Evolutionary conservation across 1,140 invertebrate genomes (phyloP).

Genomic region (Meloidogyne hapla): DNA sequence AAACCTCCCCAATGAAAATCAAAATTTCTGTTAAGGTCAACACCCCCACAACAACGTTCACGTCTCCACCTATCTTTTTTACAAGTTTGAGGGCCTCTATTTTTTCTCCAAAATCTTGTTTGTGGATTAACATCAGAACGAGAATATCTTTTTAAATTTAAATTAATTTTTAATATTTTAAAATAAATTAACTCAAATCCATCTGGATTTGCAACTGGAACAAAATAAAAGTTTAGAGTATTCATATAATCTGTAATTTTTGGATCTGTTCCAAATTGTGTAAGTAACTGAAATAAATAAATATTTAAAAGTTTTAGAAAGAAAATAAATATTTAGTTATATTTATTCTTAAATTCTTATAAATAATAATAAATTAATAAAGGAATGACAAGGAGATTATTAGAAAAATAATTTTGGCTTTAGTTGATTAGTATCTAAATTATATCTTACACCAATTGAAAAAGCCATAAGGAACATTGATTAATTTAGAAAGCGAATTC

Average conservation of each 20-base stretch:
- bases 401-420: too few species aligned
- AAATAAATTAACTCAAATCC: conserved; percentile 42
- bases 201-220: conserved; percentile 67
- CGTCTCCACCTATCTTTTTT: conserved; percentile 62
- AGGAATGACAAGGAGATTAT: too few species aligned
- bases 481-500: too few species aligned
- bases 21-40: conserved; percentile 67
- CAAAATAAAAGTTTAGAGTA: conserved; percentile 65
- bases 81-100: conserved; percentile 55
- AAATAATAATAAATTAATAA: too few species aligned
- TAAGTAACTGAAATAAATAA: conserved; percentile 48
- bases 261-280: conserved; percentile 54
- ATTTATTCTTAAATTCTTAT: too few species aligned
- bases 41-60: conserved; percentile 62
- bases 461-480: too few species aligned
- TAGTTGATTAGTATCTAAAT: too few species aligned
- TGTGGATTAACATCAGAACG: conserved; percentile 61
- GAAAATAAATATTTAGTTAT: too few species aligned
- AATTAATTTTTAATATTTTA: neutral
- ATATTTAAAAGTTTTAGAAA: too few species aligned
- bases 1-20: conserved; percentile 63
- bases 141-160: conserved; percentile 40
- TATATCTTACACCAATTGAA: too few species aligned
- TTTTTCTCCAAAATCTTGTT: conserved; percentile 62
- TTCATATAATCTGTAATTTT: conserved; percentile 61